Evolutionary conservation across 2,888 invertebrate genomes (phyloP).

Genomic region (Cheilosia scutellata): DNA sequence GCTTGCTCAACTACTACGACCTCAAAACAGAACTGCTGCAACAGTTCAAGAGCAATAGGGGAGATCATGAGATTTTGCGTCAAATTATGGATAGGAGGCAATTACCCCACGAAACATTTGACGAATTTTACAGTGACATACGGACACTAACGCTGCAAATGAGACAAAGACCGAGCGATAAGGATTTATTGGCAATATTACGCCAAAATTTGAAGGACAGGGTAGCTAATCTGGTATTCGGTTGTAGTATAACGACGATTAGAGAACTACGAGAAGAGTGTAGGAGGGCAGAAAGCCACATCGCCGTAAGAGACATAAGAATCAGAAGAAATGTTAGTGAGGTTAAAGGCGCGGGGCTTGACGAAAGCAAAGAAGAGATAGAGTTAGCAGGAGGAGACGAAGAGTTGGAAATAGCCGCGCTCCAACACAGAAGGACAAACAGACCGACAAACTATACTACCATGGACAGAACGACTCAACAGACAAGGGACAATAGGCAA

Average conservation of each 20-base stretch:
- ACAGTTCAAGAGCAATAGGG: not conserved
- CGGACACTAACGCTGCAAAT: not conserved
- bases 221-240: not conserved
- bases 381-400: not conserved
- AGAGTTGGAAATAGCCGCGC: not conserved
- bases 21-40: not conserved
- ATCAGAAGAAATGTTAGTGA: too few species aligned
- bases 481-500: too few species aligned
- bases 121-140: conserved; percentile 1
- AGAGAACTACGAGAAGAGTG: not conserved
- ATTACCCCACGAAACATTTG: not conserved
- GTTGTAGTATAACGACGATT: not conserved
- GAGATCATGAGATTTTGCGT: not conserved
- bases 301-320: too few species aligned
- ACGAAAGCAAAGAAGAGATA: too few species aligned
- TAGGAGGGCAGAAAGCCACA: not conserved
- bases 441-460: not conserved
- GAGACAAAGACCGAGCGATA: not conserved
- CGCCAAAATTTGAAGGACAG: not conserved
- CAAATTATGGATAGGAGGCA: not conserved
- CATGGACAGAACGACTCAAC: not conserved
- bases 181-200: not conserved
- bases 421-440: not conserved
- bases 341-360: too few species aligned
- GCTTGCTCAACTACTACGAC: not conserved